Base-by-base conservation (phyloP, 2,888 invertebrate genomes). In the Athalia rosae region DNA sequence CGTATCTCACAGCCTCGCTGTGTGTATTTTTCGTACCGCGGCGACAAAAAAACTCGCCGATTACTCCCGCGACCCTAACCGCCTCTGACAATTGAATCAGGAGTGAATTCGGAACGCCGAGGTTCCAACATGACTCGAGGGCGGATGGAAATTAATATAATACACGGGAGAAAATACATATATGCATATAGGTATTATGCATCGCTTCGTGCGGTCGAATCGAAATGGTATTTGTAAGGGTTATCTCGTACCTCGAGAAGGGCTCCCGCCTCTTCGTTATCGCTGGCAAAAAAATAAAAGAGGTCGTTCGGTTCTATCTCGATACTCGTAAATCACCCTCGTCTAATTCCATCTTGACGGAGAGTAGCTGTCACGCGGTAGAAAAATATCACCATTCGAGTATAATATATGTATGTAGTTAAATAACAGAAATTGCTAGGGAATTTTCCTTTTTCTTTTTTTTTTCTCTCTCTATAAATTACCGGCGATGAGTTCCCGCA, bases 241-340 rank as follows among this genome's bases (percentile, higher is more conserved):
- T 67, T 67, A 67, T 67, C 67, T 41, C 3, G 11, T 67, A 50
- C 53, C 67, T 41, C 3, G 11, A 47, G 9, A n/a, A 67, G 50
- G 67, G 67, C 53, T 53, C 50, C 50, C 53, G 28, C 67, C 53
- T 45, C 11, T 67, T 67, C 41, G 67, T 67, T 67, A 67, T 67
- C 41, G 53, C 11, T 43, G 53, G 41, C 15, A 67, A 66, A 64
- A 48, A 28, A 28, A 28, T 28, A 28, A 28, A 28, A 28, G 28
- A 53, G 7, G 50, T 28, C 45, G 28, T 8, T 48, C 53, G n/a
- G 41, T 67, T 48, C 53, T 67, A 67, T 67, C 67, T 67, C 48
- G 15, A 67, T 53, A 48, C 67, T 50, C 67, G 50, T 67, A 67
- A 67, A 67, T 50, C n/a, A 6, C 41, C 28, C 28, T 4, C 67